These are phyloP conservation scores for Heliconius nattereri DNA, from an alignment of 1,140 invertebrate genomes.

Conservation along the genomic window DNA sequence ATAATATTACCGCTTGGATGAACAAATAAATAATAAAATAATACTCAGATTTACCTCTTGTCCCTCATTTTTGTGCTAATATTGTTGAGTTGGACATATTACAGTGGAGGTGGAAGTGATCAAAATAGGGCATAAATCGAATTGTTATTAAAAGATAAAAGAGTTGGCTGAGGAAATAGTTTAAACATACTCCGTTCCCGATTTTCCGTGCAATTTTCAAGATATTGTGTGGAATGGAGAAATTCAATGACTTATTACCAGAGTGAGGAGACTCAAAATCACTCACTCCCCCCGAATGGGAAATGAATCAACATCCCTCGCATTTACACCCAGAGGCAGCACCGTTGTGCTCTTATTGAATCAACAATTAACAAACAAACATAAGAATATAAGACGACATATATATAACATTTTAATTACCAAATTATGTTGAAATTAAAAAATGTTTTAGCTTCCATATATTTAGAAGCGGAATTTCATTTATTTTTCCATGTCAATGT, in stretches of 20 bases:
- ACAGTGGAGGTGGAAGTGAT: neutral
- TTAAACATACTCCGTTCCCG: no score
- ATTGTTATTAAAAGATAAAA: no score
- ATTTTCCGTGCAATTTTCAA: neutral
- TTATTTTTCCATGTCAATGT: neutral
- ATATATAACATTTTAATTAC: neutral
- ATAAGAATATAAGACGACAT: neutral
- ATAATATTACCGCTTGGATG: neutral
- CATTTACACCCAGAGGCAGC: no score
- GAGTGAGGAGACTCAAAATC: no score
- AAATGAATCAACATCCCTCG: no score
- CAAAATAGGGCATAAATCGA: neutral
- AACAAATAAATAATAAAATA: slow-evolving; percentile 10
- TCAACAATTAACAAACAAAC: no score
- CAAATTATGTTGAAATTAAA: neutral
- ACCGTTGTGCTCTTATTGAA: no score
- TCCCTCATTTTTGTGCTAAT: neutral
- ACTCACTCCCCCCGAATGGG: no score
- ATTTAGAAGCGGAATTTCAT: neutral
- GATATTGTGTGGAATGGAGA: neutral
- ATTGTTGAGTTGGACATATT: neutral
- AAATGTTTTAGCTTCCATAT: neutral
- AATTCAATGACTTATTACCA: no score
- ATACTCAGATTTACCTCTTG: neutral
- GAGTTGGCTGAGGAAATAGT: no score